Evolutionary conservation across 1,140 invertebrate species (phyloP).

Genomic region (Rhizoglyphus robini): DNA sequence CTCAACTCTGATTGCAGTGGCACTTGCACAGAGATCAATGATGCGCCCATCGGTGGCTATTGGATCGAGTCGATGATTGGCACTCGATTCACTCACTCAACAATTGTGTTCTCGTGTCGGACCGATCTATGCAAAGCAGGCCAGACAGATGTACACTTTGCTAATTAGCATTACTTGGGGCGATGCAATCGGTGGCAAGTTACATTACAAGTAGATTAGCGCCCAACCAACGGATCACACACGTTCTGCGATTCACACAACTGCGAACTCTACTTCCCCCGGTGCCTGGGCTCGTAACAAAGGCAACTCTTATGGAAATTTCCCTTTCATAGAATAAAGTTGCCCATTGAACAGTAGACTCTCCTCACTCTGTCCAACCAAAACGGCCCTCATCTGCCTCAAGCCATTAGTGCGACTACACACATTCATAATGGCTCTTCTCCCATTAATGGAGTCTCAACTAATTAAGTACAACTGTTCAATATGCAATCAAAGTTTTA

Average conservation of each 20-base stretch:
- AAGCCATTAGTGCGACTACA: background rate
- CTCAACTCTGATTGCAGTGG: background rate
- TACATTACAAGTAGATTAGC: background rate
- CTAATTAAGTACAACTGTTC: background rate
- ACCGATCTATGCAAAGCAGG: too few relatives aligned
- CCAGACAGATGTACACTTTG: background rate
- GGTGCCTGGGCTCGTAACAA: background rate
- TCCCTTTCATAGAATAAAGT: background rate
- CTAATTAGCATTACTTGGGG: background rate
- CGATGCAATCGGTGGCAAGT: background rate
- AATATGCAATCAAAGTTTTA: background rate
- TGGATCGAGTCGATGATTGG: background rate
- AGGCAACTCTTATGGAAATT: constrained; percentile 9
- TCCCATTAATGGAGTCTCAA: background rate
- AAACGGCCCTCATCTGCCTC: background rate
- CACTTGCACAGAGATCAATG: background rate
- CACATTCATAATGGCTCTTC: background rate
- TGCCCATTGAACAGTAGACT: background rate
- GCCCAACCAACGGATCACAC: background rate
- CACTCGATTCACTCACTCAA: too few relatives aligned
- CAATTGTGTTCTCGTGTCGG: too few relatives aligned
- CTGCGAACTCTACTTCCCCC: background rate
- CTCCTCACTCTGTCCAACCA: background rate
- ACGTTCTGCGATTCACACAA: background rate
- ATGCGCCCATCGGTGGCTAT: background rate